phyloP scores from a whole-genome alignment of 1,140 invertebrate species.

The Drosophila orena region DNA sequence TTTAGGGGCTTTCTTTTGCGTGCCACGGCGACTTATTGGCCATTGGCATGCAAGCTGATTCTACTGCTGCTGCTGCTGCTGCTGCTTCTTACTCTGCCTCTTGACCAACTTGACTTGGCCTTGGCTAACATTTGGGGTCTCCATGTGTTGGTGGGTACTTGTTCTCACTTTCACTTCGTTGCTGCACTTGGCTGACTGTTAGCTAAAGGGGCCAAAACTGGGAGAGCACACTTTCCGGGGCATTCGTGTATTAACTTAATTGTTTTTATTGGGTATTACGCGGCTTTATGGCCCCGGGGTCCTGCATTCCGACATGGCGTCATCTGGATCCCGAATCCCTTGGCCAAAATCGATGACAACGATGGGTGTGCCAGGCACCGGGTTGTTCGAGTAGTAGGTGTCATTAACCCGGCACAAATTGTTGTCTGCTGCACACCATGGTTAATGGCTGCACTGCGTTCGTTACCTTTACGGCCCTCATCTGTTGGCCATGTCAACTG shows the following conservation, averaged over 20 bases:
- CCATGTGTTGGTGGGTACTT: conserved; percentile 9
- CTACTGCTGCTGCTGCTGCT: conserved; percentile 8
- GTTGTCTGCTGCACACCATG: conserved; percentile 13
- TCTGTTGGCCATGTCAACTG: conserved; percentile 38
- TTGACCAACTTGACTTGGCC: conserved; percentile 72
- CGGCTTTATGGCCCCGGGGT: conserved; percentile 28
- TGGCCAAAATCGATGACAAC: conserved; percentile 37
- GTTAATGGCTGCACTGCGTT: conserved; percentile 26
- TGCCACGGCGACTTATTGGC: conserved; percentile 72
- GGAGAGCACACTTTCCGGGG: conserved; percentile 19
- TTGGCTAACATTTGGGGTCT: conserved; percentile 33
- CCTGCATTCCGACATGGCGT: conserved; percentile 35
- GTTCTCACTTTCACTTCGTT: conserved; percentile 48
- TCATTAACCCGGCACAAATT: conserved; percentile 40
- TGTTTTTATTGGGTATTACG: conserved; percentile 46
- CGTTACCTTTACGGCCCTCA: conserved; percentile 10
- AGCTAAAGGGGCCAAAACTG: background rate
- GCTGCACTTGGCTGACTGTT: conserved; percentile 63
- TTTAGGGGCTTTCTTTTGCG: conserved; percentile 57
- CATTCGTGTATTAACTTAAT: conserved; percentile 50
- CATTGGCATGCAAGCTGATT: conserved; percentile 74
- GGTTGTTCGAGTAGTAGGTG: conserved; percentile 11
- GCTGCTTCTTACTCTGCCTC: conserved; percentile 27
- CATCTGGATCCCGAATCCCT: conserved; percentile 17
- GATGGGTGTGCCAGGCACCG: conserved; percentile 10